These are phyloP conservation scores for Enteromius fasciolatus DNA, from an alignment of 2,797 vertebrate genomes.

Conservation along the genomic window DNA sequence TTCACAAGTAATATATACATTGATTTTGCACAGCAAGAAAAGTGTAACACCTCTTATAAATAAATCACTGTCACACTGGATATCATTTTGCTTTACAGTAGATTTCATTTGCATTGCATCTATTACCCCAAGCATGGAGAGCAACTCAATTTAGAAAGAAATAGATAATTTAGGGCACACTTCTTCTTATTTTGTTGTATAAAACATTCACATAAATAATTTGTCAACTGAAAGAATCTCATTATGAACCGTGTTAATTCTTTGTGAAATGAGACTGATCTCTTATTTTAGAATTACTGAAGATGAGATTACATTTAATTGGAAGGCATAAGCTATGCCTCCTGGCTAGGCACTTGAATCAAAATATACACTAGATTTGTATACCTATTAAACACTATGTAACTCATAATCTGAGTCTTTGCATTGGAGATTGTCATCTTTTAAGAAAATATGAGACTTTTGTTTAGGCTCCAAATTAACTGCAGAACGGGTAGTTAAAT, in stretches of 20 bases:
- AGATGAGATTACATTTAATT: conserved; percentile 55
- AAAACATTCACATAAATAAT: neutral
- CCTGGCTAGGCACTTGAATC: conserved; percentile 75
- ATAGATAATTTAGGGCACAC: neutral
- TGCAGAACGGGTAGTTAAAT: neutral
- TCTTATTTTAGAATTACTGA: conserved; percentile 52
- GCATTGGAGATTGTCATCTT: conserved; percentile 19
- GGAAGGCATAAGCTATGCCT: conserved; percentile 56
- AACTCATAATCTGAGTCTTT: conserved; percentile 17
- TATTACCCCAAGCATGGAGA: conserved; percentile 7
- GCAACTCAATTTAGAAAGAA: conserved; percentile 11
- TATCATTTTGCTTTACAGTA: conserved; percentile 11
- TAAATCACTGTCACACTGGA: conserved; percentile 47
- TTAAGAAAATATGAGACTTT: conserved; percentile 2
- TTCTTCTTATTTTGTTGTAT: neutral
- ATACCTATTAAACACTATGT: conserved; percentile 56
- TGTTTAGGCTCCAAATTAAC: neutral
- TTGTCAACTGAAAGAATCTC: neutral
- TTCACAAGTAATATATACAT: conserved; percentile 69
- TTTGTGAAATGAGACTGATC: conserved; percentile 49
- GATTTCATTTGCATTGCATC: conserved; percentile 29
- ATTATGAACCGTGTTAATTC: conserved; percentile 41
- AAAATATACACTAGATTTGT: conserved; percentile 52
- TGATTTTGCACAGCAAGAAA: conserved; percentile 68
- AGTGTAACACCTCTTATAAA: conserved; percentile 54